Base-by-base conservation (phyloP, 2,797 vertebrate species). In the Ispidina picta region DNA sequence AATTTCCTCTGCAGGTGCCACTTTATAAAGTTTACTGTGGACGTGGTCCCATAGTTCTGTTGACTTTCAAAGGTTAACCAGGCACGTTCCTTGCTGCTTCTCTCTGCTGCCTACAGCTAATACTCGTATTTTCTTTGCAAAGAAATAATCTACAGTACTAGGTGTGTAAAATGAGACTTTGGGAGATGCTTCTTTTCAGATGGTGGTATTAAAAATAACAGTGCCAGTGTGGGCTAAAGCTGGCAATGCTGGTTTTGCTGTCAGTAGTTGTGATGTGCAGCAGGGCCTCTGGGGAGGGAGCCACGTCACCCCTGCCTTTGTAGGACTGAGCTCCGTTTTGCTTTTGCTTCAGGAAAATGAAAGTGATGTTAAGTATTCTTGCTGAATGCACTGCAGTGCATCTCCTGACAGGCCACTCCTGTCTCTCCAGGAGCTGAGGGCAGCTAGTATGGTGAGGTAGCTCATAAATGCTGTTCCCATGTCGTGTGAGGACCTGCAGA, bases 1-100 rank as follows among this genome's bases (percentile, higher is more conserved):
- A 94, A 89, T 95, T 94, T 95, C 95, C 92, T 95, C 39, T 73
- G 68, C 92, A 93, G 90, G 75, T 95, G 87, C 86, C 88, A 89
- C 77, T 88, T 48, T 83, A 14, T 62, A 70, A 90, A 92, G 87
- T 95, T 95, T 95, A 79, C 82, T 79, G 89, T 93, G 92, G 92
- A 88, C 21, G 43, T 76, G 81, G 82, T 94, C 76, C 95, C 82
- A 22, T 62, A n/a, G 43, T 90, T 90, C 22, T 91, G 78, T 94
- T 96, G 91, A 92, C 92, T 94, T 94, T 92, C 46, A 52, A 65
- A 92, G 10, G 10, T 69, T 92, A 91, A 64, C 65, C 63, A 91
- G 89, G 74, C 73, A 33, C 19, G 28, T 88, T 83, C 83, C 44
- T 84, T 8, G 10, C 72, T 6, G 18, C 63, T 33, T 90, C 81